Evolutionary conservation across 2,797 vertebrate species (phyloP).

Genomic region (Lemur catta): DNA sequence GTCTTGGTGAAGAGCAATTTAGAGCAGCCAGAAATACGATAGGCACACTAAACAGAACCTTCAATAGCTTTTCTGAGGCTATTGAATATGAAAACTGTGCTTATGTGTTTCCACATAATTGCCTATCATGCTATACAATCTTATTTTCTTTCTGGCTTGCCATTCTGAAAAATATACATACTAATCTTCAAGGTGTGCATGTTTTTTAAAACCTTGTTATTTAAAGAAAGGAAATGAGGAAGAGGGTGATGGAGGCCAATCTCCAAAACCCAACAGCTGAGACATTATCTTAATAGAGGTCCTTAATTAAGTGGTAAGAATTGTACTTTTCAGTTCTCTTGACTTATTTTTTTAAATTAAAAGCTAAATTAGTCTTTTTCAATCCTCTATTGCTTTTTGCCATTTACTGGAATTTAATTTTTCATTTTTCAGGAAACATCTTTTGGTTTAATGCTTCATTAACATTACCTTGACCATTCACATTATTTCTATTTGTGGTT

Average conservation of each 20-base stretch:
- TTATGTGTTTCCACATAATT: neutral
- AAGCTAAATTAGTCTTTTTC: neutral
- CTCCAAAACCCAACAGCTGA: neutral
- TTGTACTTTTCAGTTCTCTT: neutral
- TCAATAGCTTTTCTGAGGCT: neutral
- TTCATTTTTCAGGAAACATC: neutral
- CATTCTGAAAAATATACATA: neutral
- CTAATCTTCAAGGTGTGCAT: neutral
- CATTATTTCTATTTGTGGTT: neutral
- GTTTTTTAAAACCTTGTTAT: neutral
- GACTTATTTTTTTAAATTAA: neutral
- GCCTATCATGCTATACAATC: neutral
- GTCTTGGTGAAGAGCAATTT: neutral
- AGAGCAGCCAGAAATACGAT: neutral
- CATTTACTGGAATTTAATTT: neutral
- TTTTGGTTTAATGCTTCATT: conserved; percentile 3
- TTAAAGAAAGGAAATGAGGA: neutral
- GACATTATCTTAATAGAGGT: neutral
- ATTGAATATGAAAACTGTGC: neutral
- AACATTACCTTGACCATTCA: neutral
- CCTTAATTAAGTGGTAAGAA: neutral
- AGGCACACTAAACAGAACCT: fast-evolving
- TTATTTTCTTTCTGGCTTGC: neutral
- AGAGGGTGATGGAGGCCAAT: neutral
- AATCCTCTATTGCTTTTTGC: neutral